Base-by-base conservation (phyloP, 1,140 invertebrate species). In the Zaprionus davidi region DNA sequence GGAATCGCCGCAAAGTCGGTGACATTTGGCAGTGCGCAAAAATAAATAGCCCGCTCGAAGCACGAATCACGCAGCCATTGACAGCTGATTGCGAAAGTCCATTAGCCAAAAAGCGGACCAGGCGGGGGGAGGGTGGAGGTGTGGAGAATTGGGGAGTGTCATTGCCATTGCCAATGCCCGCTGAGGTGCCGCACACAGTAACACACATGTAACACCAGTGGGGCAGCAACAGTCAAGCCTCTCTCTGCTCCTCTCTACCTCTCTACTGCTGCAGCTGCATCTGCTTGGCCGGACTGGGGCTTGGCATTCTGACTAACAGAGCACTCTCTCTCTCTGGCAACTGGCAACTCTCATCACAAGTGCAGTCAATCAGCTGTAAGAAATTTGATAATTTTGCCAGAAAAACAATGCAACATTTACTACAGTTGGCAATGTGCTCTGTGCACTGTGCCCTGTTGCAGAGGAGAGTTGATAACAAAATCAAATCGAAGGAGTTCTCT, bases 31-130 rank as follows among this genome's bases (percentile, higher is more conserved):
- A 90, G 75, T 79, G 85, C 69, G 84, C 84, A 88, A 88, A 88
- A 90, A 88, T 88, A 88, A 88, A 88, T 88, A 90, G 87, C 81
- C 85, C 85, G 74, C 81, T 76, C 74, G 78, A 70, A 88, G 78
- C 85, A 51, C 46, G 46, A 51, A 51, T 51, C 46, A 51, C 46
- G 46, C 46, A 51, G 46, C 9, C 46, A 88, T 81, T 88, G 84
- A 88, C 84, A 88, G 84, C 85, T 88, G 84, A 88, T 90, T 88
- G 84, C 84, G 75, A 88, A 88, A 88, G 85, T 88, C 84, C 84
- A 88, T 88, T 88, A 88, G 88, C 78, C 51, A 36, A 55, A 38
- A 55, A 64, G 31, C 80, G 70, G 34, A 31, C 46, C 76, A 53
- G 44, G 9, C 20, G 7, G 20, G 11, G 7, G 20, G 20, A 12